phyloP scores from a whole-genome alignment of 64 coral and sea anemone genomes.

The Trachythela sp. region DNA sequence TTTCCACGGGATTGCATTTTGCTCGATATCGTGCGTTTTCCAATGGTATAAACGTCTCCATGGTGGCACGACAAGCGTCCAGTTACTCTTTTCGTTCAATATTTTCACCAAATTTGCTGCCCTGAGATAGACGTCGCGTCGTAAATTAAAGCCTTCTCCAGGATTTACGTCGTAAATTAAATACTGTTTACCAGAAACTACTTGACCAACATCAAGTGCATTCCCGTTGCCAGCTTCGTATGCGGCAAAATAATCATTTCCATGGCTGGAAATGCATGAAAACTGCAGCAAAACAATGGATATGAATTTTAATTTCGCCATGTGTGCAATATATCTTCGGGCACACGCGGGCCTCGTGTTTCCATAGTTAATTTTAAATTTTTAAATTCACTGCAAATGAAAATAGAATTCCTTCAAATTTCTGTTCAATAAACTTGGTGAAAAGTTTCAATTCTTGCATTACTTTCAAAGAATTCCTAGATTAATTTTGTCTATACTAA shows the following conservation, averaged over 20 bases:
- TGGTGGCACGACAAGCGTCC: slow-evolving; percentile 89
- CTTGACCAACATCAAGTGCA: neutral
- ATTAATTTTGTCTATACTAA: too few relatives aligned
- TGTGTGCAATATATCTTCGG: neutral
- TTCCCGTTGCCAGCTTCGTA: neutral
- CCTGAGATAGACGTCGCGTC: slow-evolving; percentile 89
- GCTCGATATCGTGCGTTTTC: slow-evolving; percentile 64
- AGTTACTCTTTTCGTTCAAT: slow-evolving; percentile 70
- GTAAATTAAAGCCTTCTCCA: slow-evolving; percentile 90
- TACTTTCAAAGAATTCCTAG: too few relatives aligned
- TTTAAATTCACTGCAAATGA: too few relatives aligned
- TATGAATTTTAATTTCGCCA: neutral
- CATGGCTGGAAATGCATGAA: neutral
- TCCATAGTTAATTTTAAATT: too few relatives aligned
- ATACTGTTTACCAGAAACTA: slow-evolving; percentile 55
- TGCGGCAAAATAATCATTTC: neutral
- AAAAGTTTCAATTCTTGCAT: too few relatives aligned
- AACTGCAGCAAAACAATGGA: neutral
- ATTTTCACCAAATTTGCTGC: slow-evolving; percentile 82
- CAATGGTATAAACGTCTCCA: slow-evolving; percentile 94
- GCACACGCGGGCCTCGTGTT: too few relatives aligned
- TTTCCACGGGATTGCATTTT: slow-evolving; percentile 82
- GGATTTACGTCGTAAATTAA: slow-evolving; percentile 97
- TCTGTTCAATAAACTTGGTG: too few relatives aligned
- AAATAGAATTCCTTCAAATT: too few relatives aligned